These are phyloP conservation scores for Narcine bancroftii DNA, from an alignment of 2,113 vertebrate genomes.

Conservation along the genomic window DNA sequence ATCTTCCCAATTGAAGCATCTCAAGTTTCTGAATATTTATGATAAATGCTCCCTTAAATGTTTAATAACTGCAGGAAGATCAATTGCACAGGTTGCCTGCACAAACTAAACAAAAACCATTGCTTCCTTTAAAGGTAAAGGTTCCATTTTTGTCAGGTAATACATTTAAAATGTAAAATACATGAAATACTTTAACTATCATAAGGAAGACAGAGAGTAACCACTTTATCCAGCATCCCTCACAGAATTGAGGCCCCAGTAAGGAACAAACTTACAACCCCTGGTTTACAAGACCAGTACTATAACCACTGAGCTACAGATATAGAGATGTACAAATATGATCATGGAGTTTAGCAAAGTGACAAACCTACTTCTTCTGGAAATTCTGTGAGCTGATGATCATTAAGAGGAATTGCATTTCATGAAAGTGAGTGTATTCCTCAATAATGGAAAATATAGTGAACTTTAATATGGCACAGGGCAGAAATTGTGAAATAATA, in stretches of 20 bases:
- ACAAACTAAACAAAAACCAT: not conserved
- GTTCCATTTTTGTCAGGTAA: too few relatives aligned
- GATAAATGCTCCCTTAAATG: not conserved
- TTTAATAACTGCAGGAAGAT: not conserved
- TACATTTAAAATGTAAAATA: too few relatives aligned
- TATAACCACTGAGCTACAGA: too few relatives aligned
- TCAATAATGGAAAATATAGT: not conserved
- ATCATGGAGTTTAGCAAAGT: too few relatives aligned
- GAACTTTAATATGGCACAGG: not conserved
- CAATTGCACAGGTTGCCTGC: not conserved
- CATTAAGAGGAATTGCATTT: not conserved
- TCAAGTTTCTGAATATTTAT: not conserved
- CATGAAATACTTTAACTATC: too few relatives aligned
- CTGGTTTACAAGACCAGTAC: too few relatives aligned
- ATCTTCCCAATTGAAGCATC: not conserved
- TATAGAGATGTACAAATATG: not conserved
- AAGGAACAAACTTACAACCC: too few relatives aligned
- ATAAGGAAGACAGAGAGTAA: too few relatives aligned
- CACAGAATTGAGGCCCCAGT: too few relatives aligned
- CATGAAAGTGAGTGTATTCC: slow-evolving; percentile 3
- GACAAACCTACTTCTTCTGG: not conserved
- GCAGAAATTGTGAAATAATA: not conserved
- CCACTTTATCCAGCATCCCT: too few relatives aligned
- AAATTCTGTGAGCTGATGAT: not conserved
- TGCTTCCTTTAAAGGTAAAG: not conserved